phyloP scores from a whole-genome alignment of 2,888 invertebrate genomes.

The Dascillus cervinus region DNA sequence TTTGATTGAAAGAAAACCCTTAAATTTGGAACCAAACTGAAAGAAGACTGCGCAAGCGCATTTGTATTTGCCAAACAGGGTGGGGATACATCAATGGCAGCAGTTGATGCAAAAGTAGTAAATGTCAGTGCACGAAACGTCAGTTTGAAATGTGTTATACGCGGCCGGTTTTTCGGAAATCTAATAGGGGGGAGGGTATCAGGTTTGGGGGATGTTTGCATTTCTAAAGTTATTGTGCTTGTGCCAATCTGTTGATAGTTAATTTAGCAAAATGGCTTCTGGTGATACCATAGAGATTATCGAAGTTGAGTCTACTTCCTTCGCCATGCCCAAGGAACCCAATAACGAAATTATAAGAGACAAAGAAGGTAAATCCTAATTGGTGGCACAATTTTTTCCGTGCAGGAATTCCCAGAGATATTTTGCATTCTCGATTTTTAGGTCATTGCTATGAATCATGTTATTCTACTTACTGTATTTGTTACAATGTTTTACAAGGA shows the following conservation, averaged over 20 bases:
- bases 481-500: too few species aligned
- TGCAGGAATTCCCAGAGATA: not conserved
- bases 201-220: conserved; percentile 7
- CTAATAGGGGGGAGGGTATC: conserved; percentile 4
- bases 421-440: conserved; percentile 2
- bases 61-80: too few species aligned
- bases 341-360: conserved; percentile 55
- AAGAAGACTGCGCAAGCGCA: too few species aligned
- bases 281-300: conserved; percentile 73
- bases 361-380: conserved; percentile 12
- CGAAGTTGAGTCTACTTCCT: conserved; percentile 63
- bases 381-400: too few species aligned
- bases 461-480: too few species aligned
- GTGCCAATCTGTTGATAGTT: conserved; percentile 13
- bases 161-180: not conserved
- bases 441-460: too few species aligned
- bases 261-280: conserved; percentile 66
- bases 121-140: too few species aligned
- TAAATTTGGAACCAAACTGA: too few species aligned
- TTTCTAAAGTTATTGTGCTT: conserved; percentile 7
- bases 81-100: conserved; percentile 35
- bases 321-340: conserved; percentile 52
- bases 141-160: conserved; percentile 1
- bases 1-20: too few species aligned
- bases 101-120: conserved; percentile 34